Base-by-base conservation (phyloP, 2,113 vertebrate genomes). In the Eira barbara region DNA sequence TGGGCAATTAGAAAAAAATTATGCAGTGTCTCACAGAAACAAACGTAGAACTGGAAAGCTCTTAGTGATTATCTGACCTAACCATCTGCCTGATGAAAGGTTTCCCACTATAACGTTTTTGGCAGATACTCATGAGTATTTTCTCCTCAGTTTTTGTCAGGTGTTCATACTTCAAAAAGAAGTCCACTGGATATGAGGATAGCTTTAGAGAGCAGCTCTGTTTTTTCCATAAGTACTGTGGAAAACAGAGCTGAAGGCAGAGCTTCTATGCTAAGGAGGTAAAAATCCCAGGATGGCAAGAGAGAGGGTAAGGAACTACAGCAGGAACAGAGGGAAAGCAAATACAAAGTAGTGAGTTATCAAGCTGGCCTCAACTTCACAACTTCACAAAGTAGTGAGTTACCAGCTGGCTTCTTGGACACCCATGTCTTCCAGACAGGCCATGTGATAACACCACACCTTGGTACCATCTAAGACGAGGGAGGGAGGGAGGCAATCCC, bases 31-130 rank as follows among this genome's bases (percentile, higher is more conserved):
- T 85, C 81, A 57, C 36, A 86, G 91, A 92, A 95, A 67, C 45
- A 61, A 76, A 82, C 31, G 63, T 49, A 49, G 11, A 74, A 80
- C 49, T 90, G 39, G 84, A 97, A 91, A 76, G 69, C 12, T 82
- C 34, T 69, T 81, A 25, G 20, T 84, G 84, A 49, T 42, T 71
- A 73, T 23, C 27, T 87, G 34, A 27, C 63, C 47, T 45, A 71
- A n/a, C 11, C 14, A 74, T 91, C 65, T 92, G 47, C 47, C 47
- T 97, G 74, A 92, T 93, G 45, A 71, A 96, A 85, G 31, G 31
- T 42, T 85, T 91, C 25, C 11, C 59, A 27, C 34, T 82, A 2
- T 36, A 90, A 74, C 13, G 25, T 27, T 89, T 81, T 84, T 39
- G 83, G 63, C 73, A 96, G 81, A 36, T 36, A 52, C 2, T 87